Base-by-base conservation (phyloP, 2,888 invertebrate genomes). In the Chymomyza procnemis region DNA sequence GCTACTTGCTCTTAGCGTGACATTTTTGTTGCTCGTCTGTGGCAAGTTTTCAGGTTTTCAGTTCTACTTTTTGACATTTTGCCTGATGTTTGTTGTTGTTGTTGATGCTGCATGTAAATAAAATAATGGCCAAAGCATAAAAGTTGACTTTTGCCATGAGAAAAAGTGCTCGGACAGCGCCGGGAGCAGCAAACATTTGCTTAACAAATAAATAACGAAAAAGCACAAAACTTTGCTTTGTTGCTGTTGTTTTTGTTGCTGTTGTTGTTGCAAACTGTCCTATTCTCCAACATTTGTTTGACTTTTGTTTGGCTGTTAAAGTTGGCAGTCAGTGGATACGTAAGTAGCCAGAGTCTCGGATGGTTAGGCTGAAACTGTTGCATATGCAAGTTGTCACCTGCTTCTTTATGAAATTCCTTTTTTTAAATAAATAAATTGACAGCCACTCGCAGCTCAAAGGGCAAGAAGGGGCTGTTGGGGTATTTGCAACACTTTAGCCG, bases 51-150 rank as follows among this genome's bases (percentile, higher is more conserved):
- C 63, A 71, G 64, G 73, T 64, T 55, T 67, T 61, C 70, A 77
- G 69, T 73, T 71, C 54, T 68, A 34, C 77, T 63, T 68, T 74
- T 70, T 71, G 74, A 74, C 78, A 76, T 72, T 75, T 73, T 65
- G 61, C 68, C 54, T 65, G 55, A 65, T 67, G 64, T 67, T 71
- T 64, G 52, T 47, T 52, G 41, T 60, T 66, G 58, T 69, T 78
- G 70, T 59, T 71, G 67, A 64, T 71, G 50, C 52, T 50, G 48
- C 57, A 79, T 74, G 75, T 74, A 80, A 80, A 85, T 80, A 78
- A 71, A 73, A 76, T 68, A 66, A 63, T 71, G 62, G 61, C 63
- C 61, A 69, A 69, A 65, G 59, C 67, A 71, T 64, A 64, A 59
- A 76, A 77, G 68, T 70, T 78, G 64, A 66, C 62, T 67, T 66